These are phyloP conservation scores for Heliornis fulica DNA, from an alignment of 2,113 vertebrate species.

Conservation along the genomic window DNA sequence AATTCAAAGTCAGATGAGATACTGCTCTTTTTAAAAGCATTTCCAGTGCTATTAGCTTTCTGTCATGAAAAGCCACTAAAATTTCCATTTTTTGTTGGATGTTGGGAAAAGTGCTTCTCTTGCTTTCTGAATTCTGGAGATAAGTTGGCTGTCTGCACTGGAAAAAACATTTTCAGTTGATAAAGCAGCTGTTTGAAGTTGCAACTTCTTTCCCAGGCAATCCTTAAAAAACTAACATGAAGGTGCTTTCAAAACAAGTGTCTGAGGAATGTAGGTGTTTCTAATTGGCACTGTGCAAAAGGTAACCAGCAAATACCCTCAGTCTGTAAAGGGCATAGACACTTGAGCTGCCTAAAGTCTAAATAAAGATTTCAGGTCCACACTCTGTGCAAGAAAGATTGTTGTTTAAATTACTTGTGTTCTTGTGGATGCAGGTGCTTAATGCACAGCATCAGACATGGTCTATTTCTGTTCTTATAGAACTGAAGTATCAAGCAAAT, in stretches of 20 bases:
- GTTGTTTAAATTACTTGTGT: not conserved
- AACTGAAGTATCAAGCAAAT: not conserved
- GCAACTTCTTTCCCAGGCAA: not conserved
- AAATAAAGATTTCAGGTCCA: not conserved
- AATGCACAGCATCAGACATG: not conserved
- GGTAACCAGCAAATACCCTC: not conserved
- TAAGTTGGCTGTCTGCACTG: not conserved
- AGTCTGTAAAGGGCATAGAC: not conserved
- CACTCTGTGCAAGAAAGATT: not conserved
- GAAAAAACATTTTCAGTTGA: not conserved
- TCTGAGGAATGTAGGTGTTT: not conserved
- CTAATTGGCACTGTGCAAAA: not conserved
- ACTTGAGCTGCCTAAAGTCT: not conserved
- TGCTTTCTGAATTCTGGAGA: not conserved
- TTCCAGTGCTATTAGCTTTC: slow-evolving; percentile 33
- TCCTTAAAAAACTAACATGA: not conserved
- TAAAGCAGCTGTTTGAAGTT: not conserved
- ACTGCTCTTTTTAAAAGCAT: slow-evolving; percentile 8
- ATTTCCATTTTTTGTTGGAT: not conserved
- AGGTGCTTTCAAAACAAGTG: not conserved
- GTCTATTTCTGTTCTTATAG: not conserved
- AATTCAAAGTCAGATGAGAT: slow-evolving; percentile 1
- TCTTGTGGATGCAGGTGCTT: not conserved
- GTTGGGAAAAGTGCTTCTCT: not conserved
- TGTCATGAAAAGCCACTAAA: not conserved